Conservation (phyloP, 2,888 invertebrate genomes). For the Synergus umbraculus region DNA sequence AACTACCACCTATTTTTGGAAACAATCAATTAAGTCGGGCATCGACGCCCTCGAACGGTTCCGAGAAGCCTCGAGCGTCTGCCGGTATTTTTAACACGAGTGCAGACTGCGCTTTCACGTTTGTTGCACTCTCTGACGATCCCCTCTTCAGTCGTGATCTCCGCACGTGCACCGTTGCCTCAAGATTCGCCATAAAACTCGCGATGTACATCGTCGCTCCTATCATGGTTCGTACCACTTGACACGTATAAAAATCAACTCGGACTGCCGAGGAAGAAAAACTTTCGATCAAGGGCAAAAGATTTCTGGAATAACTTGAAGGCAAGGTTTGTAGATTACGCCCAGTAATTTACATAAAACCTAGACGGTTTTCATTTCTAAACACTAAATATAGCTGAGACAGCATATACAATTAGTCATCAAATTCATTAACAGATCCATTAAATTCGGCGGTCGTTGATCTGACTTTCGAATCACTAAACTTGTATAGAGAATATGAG, state of each 20-base stretch:
- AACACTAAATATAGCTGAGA: not conserved
- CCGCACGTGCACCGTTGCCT: conserved; percentile 39
- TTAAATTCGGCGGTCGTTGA: not conserved
- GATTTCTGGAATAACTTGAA: not conserved
- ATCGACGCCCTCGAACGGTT: conserved; percentile 40
- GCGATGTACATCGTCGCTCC: conserved; percentile 27
- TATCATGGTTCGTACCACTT: conserved; percentile 38
- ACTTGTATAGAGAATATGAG: not conserved
- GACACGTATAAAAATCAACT: conserved; percentile 26
- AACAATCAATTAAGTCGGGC: conserved; percentile 47
- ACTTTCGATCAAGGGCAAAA: conserved; percentile 25
- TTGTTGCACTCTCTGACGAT: conserved; percentile 37
- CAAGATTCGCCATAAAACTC: conserved; percentile 41
- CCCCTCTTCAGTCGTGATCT: conserved; percentile 1
- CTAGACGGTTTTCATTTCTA: not conserved
- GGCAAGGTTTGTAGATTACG: too few relatives aligned
- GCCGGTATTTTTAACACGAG: conserved; percentile 36
- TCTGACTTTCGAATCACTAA: not conserved
- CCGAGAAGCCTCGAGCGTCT: conserved; percentile 35
- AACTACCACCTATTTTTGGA: conserved; percentile 46
- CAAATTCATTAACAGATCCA: not conserved
- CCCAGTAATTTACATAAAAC: too few relatives aligned
- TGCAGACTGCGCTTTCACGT: conserved; percentile 39
- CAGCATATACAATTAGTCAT: not conserved
- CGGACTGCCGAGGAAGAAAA: not conserved